Evolutionary conservation across 2,113 vertebrate genomes (phyloP), one percentile per base, ranked within the genome.

Genomic region (Leuciscus idus): DNA sequence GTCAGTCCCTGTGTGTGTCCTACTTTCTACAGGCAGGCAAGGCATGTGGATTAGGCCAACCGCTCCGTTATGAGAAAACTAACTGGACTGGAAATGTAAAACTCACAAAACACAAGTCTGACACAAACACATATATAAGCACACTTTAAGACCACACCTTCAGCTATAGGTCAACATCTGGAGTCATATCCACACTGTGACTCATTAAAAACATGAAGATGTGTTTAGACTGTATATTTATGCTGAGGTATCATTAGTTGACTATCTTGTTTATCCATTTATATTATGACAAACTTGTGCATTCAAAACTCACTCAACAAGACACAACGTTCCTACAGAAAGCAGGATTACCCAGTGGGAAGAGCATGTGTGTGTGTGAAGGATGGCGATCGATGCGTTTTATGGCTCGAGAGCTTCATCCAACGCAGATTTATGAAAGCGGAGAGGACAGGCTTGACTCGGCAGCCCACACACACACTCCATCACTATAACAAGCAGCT

Each of bases 351-450:
- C 62, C 62, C 84, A 70, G 57, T 79, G 73, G 83, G 66, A 78
- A 57, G 68, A 59, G 83, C 82, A 57, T 87, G 26, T 73, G 79
- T 59, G 66, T 85, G 57, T 76, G 81, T 95, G 94, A 95, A 92
- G 91, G 93, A 94, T 88, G 87, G 23, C 89, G 90, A 93, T 94
- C 92, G 1, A 92, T 95, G 88, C 17, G 89, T 92, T 95, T 93
- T 93, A 93, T 92, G 81, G 94, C 91, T 92, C 85, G 87, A 78
- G 91, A 62, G 92, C 90, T 94, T 92, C 7, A 90, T 91, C 91
- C 90, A 90, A 89, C 86, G 91, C 1, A 93, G 93, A 96, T 95
- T 94, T 93, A 94, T 93, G 92, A 93, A 93, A 94, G 92, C 93
- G 91, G 83, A 21, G 87, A 88, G 90, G 92, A 93, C 92, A 90